Conservation (phyloP, 2,888 invertebrate species). For the Stramonita haemastoma region DNA sequence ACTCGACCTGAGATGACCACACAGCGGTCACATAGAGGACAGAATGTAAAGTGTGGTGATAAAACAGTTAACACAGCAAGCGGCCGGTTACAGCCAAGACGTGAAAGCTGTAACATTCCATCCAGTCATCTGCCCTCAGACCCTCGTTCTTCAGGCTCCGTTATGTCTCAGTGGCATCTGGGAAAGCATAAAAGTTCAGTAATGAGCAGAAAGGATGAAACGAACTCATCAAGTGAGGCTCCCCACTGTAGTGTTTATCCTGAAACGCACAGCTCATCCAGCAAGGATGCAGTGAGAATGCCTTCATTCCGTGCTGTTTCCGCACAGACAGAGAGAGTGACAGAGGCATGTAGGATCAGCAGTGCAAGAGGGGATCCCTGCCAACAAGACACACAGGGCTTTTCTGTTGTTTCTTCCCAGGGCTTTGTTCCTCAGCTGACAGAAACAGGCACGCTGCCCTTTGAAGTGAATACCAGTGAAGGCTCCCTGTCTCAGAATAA, state of each 20-base stretch:
- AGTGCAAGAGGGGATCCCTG: background rate
- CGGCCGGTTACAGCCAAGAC: background rate
- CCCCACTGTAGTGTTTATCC: background rate
- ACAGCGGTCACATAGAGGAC: background rate
- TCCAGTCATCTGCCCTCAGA: background rate
- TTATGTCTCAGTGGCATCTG: background rate
- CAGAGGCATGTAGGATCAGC: background rate
- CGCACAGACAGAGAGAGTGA: background rate
- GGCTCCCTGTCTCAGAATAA: background rate
- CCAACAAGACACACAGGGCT: constrained; percentile 28
- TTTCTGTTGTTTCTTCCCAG: constrained; percentile 14
- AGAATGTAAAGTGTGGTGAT: background rate
- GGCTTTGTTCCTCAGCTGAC: constrained; percentile 23
- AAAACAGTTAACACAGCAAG: background rate
- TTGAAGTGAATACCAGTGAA: background rate
- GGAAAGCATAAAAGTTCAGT: background rate
- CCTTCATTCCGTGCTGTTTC: background rate
- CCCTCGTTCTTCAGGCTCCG: background rate
- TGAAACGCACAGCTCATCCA: background rate
- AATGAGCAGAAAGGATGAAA: background rate
- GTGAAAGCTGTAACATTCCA: background rate
- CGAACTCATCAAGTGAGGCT: background rate
- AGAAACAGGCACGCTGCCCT: background rate
- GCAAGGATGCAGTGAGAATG: too few species aligned
- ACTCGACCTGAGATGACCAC: background rate